Percentiles rank a stretch among this genome's conserved stretches.
These are phyloP conservation scores for Polymixis flavicincta DNA, from an alignment of 2,888 invertebrate genomes.

Conservation along the genomic window DNA sequence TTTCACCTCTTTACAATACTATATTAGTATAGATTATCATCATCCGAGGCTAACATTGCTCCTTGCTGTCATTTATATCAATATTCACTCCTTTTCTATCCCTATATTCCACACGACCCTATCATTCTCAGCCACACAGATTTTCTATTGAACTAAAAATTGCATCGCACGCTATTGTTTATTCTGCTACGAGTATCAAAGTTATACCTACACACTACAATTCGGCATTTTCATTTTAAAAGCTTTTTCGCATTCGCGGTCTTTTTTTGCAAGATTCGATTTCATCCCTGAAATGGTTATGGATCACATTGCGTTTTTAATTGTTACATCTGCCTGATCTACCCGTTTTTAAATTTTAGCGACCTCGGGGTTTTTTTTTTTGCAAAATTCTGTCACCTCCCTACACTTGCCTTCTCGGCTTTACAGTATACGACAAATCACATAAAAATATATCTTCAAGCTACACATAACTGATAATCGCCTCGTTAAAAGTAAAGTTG, in stretches of 20 bases:
- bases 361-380: neutral
- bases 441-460: neutral
- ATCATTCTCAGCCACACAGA: neutral
- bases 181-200: neutral
- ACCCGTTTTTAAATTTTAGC: neutral
- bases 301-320: neutral
- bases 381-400: neutral
- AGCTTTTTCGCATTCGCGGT: neutral
- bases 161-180: neutral
- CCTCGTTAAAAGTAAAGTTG: constrained; percentile 32
- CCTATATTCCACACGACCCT: neutral
- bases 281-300: neutral
- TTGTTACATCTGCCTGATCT: neutral
- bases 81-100: too few species aligned
- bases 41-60: too few species aligned
- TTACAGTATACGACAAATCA: neutral
- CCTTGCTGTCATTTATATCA: too few species aligned
- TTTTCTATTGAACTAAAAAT: neutral
- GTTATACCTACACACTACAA: neutral
- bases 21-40: too few species aligned
- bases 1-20: too few species aligned
- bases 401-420: neutral
- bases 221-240: neutral
- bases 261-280: neutral
- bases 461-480: neutral